phyloP scores from a whole-genome alignment of 2,797 vertebrate species.

The Danio aesculapii region DNA sequence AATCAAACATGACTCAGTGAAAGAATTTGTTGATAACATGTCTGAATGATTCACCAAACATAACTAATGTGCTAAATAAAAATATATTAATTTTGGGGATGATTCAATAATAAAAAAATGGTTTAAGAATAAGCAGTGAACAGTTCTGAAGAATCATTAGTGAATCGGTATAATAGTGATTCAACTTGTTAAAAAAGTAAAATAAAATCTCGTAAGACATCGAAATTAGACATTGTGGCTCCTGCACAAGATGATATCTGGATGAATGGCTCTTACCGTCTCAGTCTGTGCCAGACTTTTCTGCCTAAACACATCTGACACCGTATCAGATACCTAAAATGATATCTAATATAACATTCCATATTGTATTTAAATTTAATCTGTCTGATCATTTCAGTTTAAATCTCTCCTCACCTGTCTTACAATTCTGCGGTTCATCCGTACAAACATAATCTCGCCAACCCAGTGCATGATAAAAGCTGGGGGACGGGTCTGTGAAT shows the following conservation, averaged over 20 bases:
- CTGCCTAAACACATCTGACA: neutral
- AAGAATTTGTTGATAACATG: neutral
- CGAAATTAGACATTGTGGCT: neutral
- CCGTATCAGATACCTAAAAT: neutral
- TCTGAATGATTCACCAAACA: neutral
- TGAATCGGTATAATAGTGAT: too few species aligned
- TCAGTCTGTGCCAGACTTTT: neutral
- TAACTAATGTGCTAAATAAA: neutral
- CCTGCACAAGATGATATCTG: neutral
- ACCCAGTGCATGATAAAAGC: neutral
- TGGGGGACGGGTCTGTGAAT: conserved; percentile 15
- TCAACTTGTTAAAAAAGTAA: too few species aligned
- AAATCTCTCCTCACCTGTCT: neutral
- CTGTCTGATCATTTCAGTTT: neutral
- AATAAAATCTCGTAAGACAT: too few species aligned
- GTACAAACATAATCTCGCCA: neutral
- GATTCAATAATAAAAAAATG: neutral
- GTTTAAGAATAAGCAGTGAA: neutral
- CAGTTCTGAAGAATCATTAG: neutral
- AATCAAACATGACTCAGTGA: neutral
- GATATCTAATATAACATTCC: neutral
- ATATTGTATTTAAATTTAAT: neutral
- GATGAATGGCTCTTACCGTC: neutral
- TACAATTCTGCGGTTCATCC: neutral
- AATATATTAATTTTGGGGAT: neutral